Evolutionary conservation across 2,797 vertebrate species (phyloP).

Genomic region (Falco columbarius): DNA sequence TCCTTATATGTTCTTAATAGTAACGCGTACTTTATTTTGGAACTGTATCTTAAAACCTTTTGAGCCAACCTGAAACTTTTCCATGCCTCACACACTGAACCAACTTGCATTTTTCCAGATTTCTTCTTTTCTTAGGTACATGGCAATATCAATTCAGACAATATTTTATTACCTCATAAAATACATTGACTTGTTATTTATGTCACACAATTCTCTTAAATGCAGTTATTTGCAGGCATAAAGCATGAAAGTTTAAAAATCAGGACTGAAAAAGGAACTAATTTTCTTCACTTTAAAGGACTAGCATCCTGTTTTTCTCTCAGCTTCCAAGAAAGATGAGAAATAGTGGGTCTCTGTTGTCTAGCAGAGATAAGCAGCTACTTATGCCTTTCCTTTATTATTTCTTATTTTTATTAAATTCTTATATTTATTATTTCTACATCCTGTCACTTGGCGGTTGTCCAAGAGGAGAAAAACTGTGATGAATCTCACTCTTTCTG

Average conservation of each 20-base stretch:
- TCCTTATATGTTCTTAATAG: neutral
- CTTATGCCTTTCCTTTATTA: neutral
- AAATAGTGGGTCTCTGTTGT: neutral
- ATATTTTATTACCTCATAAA: neutral
- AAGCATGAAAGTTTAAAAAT: neutral
- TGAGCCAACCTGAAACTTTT: neutral
- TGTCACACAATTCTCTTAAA: neutral
- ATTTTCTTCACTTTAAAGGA: neutral
- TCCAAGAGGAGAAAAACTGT: neutral
- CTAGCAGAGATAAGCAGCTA: neutral
- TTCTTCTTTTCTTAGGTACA: neutral
- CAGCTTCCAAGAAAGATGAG: neutral
- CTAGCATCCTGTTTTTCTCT: neutral
- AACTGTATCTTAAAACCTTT: neutral
- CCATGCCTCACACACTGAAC: neutral
- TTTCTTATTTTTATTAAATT: no score
- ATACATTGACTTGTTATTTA: neutral
- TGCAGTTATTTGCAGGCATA: neutral
- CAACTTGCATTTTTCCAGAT: neutral
- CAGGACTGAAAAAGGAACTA: neutral
- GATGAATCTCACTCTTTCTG: neutral
- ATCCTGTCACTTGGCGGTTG: neutral
- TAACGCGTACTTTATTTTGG: neutral
- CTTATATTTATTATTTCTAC: neutral
- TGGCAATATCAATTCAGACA: neutral